These are phyloP conservation scores for Oreochromis aureus DNA, from an alignment of 2,113 vertebrate genomes.

Conservation along the genomic window DNA sequence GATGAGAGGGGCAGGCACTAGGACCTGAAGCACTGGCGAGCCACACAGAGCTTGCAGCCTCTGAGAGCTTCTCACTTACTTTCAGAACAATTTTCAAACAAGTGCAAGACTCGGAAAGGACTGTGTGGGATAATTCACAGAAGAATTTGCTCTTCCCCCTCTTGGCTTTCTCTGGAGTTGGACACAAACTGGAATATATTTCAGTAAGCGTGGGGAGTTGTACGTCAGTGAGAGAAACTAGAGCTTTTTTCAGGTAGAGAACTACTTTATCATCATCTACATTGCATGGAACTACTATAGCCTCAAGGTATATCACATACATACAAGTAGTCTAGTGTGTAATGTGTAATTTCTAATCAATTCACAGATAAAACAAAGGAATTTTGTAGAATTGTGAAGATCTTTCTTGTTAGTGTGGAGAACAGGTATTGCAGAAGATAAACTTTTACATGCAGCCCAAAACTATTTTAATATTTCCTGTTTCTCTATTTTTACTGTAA, in stretches of 20 bases:
- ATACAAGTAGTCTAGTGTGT: neutral
- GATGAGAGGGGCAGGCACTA: constrained; percentile 51
- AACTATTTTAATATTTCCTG: neutral
- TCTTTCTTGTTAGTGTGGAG: neutral
- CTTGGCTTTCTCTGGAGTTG: constrained; percentile 26
- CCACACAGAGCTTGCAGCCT: constrained; percentile 19
- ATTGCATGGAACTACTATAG: neutral
- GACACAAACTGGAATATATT: constrained; percentile 54
- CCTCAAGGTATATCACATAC: neutral
- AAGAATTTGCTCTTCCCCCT: neutral
- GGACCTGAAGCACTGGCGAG: constrained; percentile 57
- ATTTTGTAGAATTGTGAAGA: neutral
- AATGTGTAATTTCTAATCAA: neutral
- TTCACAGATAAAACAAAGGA: neutral
- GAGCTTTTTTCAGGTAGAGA: constrained; percentile 38
- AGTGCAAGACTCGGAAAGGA: constrained; percentile 53
- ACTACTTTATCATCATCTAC: constrained; percentile 11
- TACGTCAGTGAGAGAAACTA: constrained; percentile 4
- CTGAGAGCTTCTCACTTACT: constrained; percentile 51
- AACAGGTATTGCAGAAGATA: neutral
- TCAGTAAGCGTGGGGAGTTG: constrained; percentile 1
- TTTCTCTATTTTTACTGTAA: neutral
- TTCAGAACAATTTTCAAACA: constrained; percentile 72
- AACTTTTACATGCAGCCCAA: neutral
- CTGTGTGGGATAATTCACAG: constrained; percentile 43